Evolutionary conservation across 2,888 invertebrate species (phyloP), one percentile per base, ranked within the genome.

Genomic region (Hipparchia sbordonii): DNA sequence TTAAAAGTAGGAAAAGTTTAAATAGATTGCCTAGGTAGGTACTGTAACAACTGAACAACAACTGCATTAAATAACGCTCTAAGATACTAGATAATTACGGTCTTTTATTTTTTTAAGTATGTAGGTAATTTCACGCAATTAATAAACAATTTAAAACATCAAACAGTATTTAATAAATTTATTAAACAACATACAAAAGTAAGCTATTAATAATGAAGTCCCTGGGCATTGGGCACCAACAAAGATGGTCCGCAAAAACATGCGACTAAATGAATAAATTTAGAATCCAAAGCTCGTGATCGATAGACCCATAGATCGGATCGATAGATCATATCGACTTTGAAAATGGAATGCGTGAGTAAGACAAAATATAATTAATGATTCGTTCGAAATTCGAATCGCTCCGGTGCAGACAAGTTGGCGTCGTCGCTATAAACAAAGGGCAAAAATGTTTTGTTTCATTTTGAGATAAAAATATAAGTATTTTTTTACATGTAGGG

Each of bases 311-410:
- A 81, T 91, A 92, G 92, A 92, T 92, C 91, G 82, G 88, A 93
- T 92, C 92, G 91, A 93, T 93, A 93, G 93, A 93, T 93, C 92
- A 93, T 92, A 93, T 92, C 91, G 87, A 86, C 82, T 84, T 90
- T 79, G 86, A 92, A 93, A 92, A 92, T 93, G 91, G 90, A 92
- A 92, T 92, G 92, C 91, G 91, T 92, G 93, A 93, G 93, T 93
- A 93, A 93, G 93, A 93, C 93, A 92, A 93, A 93, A 93, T 91
- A 90, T 93, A 93, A 93, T 93, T 93, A 93, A 93, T 93, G 92
- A 90, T 92, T 84, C 87, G 86, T 89, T 88, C 88, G 81, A 92
- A 91, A 92, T 90, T 92, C 88, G 92, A 92, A 89, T 90, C 91
- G 90, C 88, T 91, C 84, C 87, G 89, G 89, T 90, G 93, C 89